A percentile compares a stretch with the other conserved stretches of the same genome.
Conservation (phyloP, 2,888 invertebrate genomes). For the Ramazzottius varieornatus region DNA sequence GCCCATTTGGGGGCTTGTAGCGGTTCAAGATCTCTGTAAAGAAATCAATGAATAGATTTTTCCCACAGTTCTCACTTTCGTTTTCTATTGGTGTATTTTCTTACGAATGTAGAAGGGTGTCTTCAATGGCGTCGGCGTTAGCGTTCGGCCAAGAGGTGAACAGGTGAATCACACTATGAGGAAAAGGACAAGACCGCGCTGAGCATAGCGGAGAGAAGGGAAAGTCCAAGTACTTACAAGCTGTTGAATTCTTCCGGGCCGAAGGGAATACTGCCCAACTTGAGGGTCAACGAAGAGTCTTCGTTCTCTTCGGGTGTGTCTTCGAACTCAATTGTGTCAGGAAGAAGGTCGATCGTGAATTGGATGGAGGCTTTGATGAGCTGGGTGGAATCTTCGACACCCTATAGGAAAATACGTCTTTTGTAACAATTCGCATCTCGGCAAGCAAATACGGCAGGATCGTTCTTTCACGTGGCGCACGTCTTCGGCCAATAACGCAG, state of each 20-base stretch:
- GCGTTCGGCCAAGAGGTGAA: conserved; percentile 50
- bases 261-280: conserved; percentile 6
- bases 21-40: conserved; percentile 46
- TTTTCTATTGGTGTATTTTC: background rate
- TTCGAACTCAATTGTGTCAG: background rate
- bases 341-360: background rate
- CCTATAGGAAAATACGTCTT: too few relatives aligned
- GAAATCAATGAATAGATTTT: background rate
- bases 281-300: background rate
- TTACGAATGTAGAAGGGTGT: background rate
- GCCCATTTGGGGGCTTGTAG: conserved; percentile 45
- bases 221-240: conserved; percentile 4
- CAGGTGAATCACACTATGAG: conserved; percentile 37
- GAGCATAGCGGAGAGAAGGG: background rate
- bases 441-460: too few relatives aligned
- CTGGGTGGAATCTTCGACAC: background rate
- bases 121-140: background rate
- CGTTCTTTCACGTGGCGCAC: too few relatives aligned
- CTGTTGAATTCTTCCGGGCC: conserved; percentile 6
- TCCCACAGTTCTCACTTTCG: background rate
- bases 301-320: background rate
- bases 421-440: too few relatives aligned
- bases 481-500: too few relatives aligned
- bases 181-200: background rate
- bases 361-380: background rate